These are phyloP conservation scores for Watsonalla binaria DNA, from an alignment of 2,888 invertebrate genomes.

Conservation along the genomic window DNA sequence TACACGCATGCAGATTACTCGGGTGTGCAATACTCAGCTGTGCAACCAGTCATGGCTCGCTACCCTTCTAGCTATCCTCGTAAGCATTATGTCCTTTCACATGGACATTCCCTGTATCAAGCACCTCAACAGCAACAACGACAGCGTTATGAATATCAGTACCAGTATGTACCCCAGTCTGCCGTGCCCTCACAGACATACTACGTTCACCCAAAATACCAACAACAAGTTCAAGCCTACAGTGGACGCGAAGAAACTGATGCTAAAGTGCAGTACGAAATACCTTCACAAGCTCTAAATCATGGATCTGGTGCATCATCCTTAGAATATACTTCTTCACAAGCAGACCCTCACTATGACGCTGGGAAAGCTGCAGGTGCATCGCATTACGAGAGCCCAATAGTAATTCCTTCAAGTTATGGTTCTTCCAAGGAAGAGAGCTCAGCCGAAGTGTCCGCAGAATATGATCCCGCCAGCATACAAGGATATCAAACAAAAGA, in stretches of 20 bases:
- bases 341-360: constrained; percentile 14
- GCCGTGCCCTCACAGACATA: constrained; percentile 41
- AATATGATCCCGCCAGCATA: constrained; percentile 16
- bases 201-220: constrained; percentile 51
- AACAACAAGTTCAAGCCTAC: constrained; percentile 32
- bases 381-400: constrained; percentile 28
- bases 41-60: constrained; percentile 70
- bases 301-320: constrained; percentile 30
- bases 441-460: constrained; percentile 18
- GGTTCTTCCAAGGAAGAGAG: constrained; percentile 13
- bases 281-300: constrained; percentile 30
- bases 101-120: constrained; percentile 49
- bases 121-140: constrained; percentile 49
- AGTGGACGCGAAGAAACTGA: constrained; percentile 21
- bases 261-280: constrained; percentile 35
- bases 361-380: constrained; percentile 18
- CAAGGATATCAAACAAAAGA: constrained; percentile 18
- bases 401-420: constrained; percentile 26
- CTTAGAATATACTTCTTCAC: constrained; percentile 25
- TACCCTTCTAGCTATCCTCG: constrained; percentile 57
- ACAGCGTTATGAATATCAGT: constrained; percentile 56
- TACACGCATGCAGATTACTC: constrained; percentile 66
- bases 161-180: constrained; percentile 50
- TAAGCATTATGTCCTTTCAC: constrained; percentile 44
- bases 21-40: constrained; percentile 69